phyloP scores from a whole-genome alignment of 2,113 vertebrate genomes.

The Pseudorectes ferrugineus region DNA sequence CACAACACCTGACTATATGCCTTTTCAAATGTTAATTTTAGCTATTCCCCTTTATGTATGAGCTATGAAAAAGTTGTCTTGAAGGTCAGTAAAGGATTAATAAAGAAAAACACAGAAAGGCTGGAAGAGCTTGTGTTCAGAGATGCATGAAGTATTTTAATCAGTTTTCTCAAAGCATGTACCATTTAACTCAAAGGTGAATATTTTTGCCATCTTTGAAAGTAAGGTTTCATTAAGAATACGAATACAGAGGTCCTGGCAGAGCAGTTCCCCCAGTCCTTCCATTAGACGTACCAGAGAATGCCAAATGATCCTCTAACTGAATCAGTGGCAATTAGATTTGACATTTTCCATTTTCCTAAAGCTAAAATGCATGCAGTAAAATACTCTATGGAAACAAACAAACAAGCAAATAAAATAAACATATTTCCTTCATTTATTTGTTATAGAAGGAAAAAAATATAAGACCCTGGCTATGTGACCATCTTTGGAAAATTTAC shows the following conservation, averaged over 20 bases:
- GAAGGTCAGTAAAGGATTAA: neutral
- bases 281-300: neutral
- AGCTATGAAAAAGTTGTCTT: neutral
- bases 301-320: neutral
- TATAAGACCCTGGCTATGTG: fast-evolving
- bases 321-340: neutral
- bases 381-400: neutral
- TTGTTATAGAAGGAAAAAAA: neutral
- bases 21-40: neutral
- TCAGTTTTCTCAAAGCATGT: neutral
- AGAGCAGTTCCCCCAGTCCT: neutral
- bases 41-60: neutral
- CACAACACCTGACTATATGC: neutral
- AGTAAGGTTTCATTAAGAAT: neutral
- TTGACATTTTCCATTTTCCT: neutral
- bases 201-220: neutral
- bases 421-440: neutral
- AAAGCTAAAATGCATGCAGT: neutral
- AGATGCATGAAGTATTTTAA: neutral
- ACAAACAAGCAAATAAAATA: neutral
- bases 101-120: neutral
- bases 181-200: neutral
- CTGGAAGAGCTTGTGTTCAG: neutral
- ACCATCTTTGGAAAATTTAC: neutral
- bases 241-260: neutral